Base-by-base conservation (phyloP, 2,113 vertebrate genomes). In the Oreochromis tanganicae region DNA sequence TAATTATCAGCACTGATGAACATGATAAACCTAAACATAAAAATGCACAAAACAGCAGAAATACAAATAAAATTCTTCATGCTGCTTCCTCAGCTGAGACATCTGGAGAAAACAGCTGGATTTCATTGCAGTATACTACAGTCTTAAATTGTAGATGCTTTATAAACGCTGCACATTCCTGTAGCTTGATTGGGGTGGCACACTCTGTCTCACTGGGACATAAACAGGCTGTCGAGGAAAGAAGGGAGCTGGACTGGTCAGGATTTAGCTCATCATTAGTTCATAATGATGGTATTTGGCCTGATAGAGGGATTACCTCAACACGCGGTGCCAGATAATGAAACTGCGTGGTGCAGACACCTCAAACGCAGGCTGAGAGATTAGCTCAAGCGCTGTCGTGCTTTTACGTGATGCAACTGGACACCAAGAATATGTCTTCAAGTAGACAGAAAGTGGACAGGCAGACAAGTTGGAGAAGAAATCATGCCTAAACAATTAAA, bases 241-340 rank as follows among this genome's bases (percentile, higher is more conserved):
- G 82, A 21, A 68, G 91, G 73, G 85, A 88, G 79, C 50, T 68
- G 80, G 86, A 59, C 80, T 19, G 85, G 46, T 68, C 85, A 85
- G 89, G 87, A 89, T 92, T 93, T 81, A 88, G 91, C 88, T 89
- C 86, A 88, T 87, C 87, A 85, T 88, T 87, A 82, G 81, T 89
- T 93, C 87, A 87, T 92, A 91, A 93, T 87, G 85, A 92, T 6
- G 55, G 88, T 82, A 84, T 93, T 93, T 93, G 17, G 59, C 79
- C 87, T 87, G 89, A 93, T 91, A 86, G 85, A 81, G 87, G 90
- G 92, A 93, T 93, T 91, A 92, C 75, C 87, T 92, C 78, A 78
- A 87, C 80, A 81, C 68, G 8, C 27, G 4, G 81, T 16, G 38
- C 19, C 4, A 43, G 87, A 84, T 89, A 89, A 88, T 93, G 83